Conservation (phyloP, 2,797 vertebrate genomes). For the Loris lydekkerianus region DNA sequence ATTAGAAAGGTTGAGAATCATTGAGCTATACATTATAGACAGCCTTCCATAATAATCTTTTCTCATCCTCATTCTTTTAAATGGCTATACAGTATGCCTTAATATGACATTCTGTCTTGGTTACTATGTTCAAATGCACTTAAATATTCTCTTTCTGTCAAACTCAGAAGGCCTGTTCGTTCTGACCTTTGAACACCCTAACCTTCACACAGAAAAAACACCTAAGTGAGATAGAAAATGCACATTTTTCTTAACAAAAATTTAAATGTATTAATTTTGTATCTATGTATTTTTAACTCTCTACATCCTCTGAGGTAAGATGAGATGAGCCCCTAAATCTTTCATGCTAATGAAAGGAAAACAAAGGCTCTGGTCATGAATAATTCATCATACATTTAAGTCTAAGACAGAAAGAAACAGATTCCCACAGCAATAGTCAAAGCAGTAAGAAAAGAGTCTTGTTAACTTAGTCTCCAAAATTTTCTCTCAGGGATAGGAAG, state of each 20-base stretch:
- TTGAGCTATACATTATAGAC: background rate
- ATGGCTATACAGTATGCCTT: background rate
- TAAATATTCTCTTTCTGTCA: conserved; percentile 41
- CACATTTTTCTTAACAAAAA: conserved; percentile 67
- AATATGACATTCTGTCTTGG: conserved; percentile 8
- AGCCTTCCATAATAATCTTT: conserved; percentile 12
- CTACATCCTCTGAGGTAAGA: conserved; percentile 38
- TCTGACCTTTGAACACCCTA: conserved; percentile 23
- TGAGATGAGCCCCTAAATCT: conserved; percentile 38
- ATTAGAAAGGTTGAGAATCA: background rate
- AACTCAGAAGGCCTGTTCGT: conserved; percentile 31
- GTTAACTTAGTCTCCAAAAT: conserved; percentile 22
- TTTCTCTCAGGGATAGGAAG: background rate
- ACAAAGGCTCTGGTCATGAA: conserved; percentile 15
- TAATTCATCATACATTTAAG: conserved; percentile 49
- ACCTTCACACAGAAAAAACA: conserved; percentile 38
- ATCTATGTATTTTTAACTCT: background rate
- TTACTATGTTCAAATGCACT: conserved; percentile 37
- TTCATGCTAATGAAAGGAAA: conserved; percentile 68
- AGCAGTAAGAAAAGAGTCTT: background rate
- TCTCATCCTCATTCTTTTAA: conserved; percentile 33
- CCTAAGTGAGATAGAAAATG: background rate
- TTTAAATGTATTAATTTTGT: conserved; percentile 37
- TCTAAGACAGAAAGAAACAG: conserved; percentile 44
- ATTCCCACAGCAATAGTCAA: conserved; percentile 37